A percentile compares a stretch with the other conserved stretches of the same genome.
Conservation (phyloP, 2,113 vertebrate species). For the Halichoeres trimaculatus region DNA sequence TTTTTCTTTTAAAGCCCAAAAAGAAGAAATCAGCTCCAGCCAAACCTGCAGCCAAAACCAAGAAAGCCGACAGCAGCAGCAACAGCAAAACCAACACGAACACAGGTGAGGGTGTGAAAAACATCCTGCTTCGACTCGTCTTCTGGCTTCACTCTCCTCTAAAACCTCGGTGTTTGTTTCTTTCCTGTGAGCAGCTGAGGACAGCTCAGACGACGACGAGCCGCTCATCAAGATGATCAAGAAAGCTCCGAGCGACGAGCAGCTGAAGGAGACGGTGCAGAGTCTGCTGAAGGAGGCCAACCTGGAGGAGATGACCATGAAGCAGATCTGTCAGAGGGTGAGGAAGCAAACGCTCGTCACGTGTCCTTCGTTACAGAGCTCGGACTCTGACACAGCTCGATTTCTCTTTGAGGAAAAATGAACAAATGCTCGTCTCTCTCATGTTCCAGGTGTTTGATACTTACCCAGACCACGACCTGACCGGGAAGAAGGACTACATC, state of each 20-base stretch:
- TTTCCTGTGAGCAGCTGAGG: conserved; percentile 77
- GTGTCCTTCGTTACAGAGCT: too few relatives aligned
- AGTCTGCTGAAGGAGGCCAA: conserved; percentile 89
- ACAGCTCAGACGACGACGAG: conserved; percentile 94
- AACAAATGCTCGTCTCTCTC: neutral
- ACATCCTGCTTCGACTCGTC: too few relatives aligned
- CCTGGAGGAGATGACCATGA: conserved; percentile 97
- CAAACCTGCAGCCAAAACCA: conserved; percentile 88
- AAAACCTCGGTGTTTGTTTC: neutral
- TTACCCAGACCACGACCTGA: conserved; percentile 92
- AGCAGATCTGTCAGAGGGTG: conserved; percentile 95
- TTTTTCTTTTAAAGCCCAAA: conserved; percentile 78
- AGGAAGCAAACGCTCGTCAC: neutral
- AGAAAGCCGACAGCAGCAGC: conserved; percentile 97
- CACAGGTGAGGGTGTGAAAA: conserved; percentile 75
- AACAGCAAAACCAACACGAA: conserved; percentile 86
- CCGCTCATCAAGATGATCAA: conserved; percentile 94
- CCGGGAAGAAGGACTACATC: conserved; percentile 92
- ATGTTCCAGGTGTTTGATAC: conserved; percentile 91
- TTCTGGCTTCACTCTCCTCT: too few relatives aligned
- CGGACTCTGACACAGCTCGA: too few relatives aligned
- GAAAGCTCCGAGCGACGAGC: conserved; percentile 90
- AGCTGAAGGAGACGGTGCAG: conserved; percentile 90
- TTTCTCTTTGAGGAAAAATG: neutral
- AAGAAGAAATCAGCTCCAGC: conserved; percentile 84